Evolutionary conservation across 2,113 vertebrate genomes (phyloP).

Genomic region (Melanerpes aurifrons): DNA sequence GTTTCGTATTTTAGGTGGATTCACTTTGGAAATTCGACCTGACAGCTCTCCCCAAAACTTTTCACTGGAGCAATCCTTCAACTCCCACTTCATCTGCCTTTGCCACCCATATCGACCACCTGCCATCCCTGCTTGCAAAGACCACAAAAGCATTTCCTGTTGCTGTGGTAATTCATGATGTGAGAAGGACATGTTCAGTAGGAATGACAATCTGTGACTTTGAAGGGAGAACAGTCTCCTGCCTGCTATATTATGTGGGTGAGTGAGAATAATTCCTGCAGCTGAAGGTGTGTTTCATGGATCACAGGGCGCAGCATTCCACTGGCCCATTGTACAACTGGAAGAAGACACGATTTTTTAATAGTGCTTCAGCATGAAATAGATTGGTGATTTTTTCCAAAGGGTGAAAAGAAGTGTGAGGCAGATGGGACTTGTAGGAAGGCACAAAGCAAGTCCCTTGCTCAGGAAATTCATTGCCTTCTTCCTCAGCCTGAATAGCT

Average conservation of each 20-base stretch:
- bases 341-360: background rate
- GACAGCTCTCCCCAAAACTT: background rate
- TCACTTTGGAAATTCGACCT: background rate
- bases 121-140: background rate
- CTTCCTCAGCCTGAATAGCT: background rate
- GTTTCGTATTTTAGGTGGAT: background rate
- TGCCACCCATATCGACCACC: background rate
- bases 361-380: background rate
- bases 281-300: background rate
- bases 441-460: background rate
- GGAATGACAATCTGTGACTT: background rate
- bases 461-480: background rate
- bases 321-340: accelerated
- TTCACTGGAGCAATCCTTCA: background rate
- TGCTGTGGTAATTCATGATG: background rate
- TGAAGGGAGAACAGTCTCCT: background rate
- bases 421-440: background rate
- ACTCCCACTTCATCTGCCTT: background rate
- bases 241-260: background rate
- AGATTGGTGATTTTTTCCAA: background rate
- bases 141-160: background rate
- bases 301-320: background rate
- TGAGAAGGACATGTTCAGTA: background rate
- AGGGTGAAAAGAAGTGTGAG: background rate
- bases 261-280: background rate